Evolutionary conservation across 1,140 invertebrate genomes (phyloP), one percentile per base, ranked within the genome.

Genomic region (Drosophila orena): DNA sequence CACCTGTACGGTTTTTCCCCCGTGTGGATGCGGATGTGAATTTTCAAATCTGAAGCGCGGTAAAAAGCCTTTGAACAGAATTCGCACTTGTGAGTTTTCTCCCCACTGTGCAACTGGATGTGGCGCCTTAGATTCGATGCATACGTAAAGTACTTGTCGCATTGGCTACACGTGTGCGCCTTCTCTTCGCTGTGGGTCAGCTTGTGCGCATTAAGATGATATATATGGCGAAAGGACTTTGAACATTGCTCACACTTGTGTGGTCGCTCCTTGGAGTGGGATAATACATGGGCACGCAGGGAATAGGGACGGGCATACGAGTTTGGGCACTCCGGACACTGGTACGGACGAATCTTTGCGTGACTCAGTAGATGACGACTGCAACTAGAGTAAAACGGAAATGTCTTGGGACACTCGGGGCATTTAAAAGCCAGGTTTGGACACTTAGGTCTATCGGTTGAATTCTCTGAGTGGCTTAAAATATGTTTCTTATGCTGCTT

Each of bases 1-100:
- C 52, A 54, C 14, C 38, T 54, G 12, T 15, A 38, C 7, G 52
- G 35, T 54, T 15, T 37, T 40, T 54, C 52, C 2, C 52, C 52
- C 4, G 35, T 38, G 17, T 54, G 52, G 5, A 17, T 22, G 2
- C 35, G 34, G 4, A 5, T 22, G 20, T 54, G 52, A 17, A 12
- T n/a, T 35, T 11, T 52, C 0, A 52, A 24, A 35, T 12, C 10
- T 10, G 10, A 4, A 10, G 5, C 5, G 1, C 15, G 30, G 1
- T 14, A 6, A 54, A 54, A 54, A 3, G 14, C 1, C 34, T 38
- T 54, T 8, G 12, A 6, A 20, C 52, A 52, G 2, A 15, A 4
- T 2, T 52, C 30, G 24, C 52, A 54, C 14, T 54, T 38, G 4
- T 40, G 20, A 1, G 20, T 8, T 10, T 38, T 54, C 2, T 24